These are phyloP conservation scores for Lordiphosa fenestrarum DNA, from an alignment of 2,888 invertebrate genomes.

Conservation along the genomic window DNA sequence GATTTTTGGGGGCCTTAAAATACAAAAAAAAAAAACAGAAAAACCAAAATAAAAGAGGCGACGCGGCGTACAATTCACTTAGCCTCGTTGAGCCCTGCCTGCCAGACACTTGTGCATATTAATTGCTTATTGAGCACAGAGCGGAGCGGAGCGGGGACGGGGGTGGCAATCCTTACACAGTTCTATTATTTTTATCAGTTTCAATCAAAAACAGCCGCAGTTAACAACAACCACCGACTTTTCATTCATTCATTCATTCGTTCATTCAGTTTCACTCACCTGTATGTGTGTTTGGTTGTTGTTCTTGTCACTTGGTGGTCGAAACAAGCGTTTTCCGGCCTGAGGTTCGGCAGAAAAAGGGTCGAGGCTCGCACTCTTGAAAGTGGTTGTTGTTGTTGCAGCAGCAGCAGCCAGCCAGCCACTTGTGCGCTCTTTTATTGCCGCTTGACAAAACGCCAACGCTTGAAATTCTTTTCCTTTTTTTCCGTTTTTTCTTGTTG, in stretches of 20 bases:
- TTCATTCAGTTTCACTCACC: slow-evolving; percentile 55
- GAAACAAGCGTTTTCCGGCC: slow-evolving; percentile 75
- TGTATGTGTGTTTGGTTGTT: slow-evolving; percentile 43
- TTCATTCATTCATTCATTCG: slow-evolving; percentile 37
- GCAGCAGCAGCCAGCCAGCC: slow-evolving; percentile 23
- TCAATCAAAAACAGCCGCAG: slow-evolving; percentile 57
- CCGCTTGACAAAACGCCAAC: slow-evolving; percentile 62
- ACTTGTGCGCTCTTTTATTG: slow-evolving; percentile 66
- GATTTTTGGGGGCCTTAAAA: slow-evolving; percentile 23
- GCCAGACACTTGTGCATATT: slow-evolving; percentile 74
- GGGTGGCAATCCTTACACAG: slow-evolving; percentile 32
- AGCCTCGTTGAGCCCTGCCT: slow-evolving; percentile 3
- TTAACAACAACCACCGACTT: neutral
- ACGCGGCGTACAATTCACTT: slow-evolving; percentile 3
- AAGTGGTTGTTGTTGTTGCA: slow-evolving; percentile 43
- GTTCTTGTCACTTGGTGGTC: slow-evolving; percentile 40
- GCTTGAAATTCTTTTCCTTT: slow-evolving; percentile 46
- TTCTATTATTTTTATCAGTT: slow-evolving; percentile 68
- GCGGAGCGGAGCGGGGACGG: slow-evolving; percentile 9
- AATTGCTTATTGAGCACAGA: slow-evolving; percentile 72
- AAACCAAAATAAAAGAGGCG: neutral
- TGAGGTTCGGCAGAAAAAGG: slow-evolving; percentile 19
- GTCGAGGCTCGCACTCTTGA: slow-evolving; percentile 14
- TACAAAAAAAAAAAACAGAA: slow-evolving; percentile 3
- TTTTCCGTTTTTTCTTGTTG: slow-evolving; percentile 11